Conservation (phyloP, 2,797 vertebrate species). For the Cynodonichthys magdalenae region DNA sequence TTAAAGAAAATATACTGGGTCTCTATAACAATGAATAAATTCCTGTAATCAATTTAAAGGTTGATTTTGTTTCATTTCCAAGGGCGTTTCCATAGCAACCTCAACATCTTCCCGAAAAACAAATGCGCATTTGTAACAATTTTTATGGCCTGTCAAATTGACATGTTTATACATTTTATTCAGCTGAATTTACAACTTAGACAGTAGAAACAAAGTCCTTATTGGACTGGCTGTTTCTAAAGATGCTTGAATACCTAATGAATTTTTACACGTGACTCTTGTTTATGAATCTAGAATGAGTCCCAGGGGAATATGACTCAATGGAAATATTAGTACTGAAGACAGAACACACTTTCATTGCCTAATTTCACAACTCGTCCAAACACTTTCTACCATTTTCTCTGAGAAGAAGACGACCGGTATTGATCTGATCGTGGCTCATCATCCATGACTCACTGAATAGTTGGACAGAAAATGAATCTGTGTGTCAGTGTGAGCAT, state of each 20-base stretch:
- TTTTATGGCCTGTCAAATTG: too few relatives aligned
- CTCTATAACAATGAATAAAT: too few relatives aligned
- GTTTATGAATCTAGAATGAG: conserved; percentile 23
- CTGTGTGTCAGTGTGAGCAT: conserved; percentile 16
- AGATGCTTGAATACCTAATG: conserved; percentile 7
- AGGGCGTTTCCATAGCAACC: too few relatives aligned
- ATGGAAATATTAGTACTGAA: conserved; percentile 42
- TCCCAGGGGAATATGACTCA: conserved; percentile 35
- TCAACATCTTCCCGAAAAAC: too few relatives aligned
- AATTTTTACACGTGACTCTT: conserved; percentile 27
- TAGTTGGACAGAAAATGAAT: conserved; percentile 21
- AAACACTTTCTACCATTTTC: conserved; percentile 44
- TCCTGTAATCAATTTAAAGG: too few relatives aligned
- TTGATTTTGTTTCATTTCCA: too few relatives aligned
- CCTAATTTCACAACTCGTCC: conserved; percentile 48
- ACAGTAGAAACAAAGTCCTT: background rate
- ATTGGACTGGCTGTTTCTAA: conserved; percentile 1
- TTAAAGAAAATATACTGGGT: too few relatives aligned
- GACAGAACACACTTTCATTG: conserved; percentile 44
- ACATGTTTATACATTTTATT: background rate
- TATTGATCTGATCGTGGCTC: conserved; percentile 68
- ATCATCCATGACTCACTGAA: conserved; percentile 65
- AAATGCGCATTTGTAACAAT: too few relatives aligned
- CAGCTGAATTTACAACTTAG: background rate
- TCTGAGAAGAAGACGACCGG: conserved; percentile 52